phyloP scores from a whole-genome alignment of 1,140 invertebrate genomes.

The Drosophila watanabei region DNA sequence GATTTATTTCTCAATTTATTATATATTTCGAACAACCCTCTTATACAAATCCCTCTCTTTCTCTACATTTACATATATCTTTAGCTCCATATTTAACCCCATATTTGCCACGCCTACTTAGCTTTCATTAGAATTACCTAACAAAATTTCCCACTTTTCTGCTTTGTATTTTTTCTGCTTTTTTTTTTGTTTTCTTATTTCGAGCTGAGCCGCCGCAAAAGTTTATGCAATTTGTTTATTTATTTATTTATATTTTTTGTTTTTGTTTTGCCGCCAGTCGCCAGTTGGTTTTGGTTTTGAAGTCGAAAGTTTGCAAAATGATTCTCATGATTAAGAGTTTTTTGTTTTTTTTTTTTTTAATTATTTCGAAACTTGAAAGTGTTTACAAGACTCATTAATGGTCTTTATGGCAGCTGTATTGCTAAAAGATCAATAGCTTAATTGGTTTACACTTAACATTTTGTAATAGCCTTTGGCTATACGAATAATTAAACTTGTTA shows the following conservation, averaged over 20 bases:
- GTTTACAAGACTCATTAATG: slow-evolving; percentile 6
- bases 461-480: neutral
- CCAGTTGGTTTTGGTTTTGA: slow-evolving; percentile 24
- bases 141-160: slow-evolving; percentile 34
- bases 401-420: slow-evolving; percentile 5
- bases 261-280: neutral
- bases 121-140: slow-evolving; percentile 50
- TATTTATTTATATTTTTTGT: slow-evolving; percentile 6
- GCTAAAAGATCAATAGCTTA: slow-evolving; percentile 6
- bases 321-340: slow-evolving; percentile 19
- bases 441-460: neutral
- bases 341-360: neutral
- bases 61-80: neutral
- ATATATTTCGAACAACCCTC: no score
- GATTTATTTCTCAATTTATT: neutral
- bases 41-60: neutral
- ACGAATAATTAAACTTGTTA: neutral
- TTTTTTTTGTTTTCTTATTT: slow-evolving; percentile 5
- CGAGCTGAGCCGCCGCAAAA: slow-evolving; percentile 16
- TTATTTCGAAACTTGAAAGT: slow-evolving; percentile 3
- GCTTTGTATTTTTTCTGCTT: slow-evolving; percentile 1
- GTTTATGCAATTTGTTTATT: slow-evolving; percentile 48
- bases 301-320: slow-evolving; percentile 19
- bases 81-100: slow-evolving; percentile 9
- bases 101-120: slow-evolving; percentile 28